Evolutionary conservation across 2,888 invertebrate genomes (phyloP), one percentile per base, ranked within the genome.

Genomic region (Linnaemya tessellans): DNA sequence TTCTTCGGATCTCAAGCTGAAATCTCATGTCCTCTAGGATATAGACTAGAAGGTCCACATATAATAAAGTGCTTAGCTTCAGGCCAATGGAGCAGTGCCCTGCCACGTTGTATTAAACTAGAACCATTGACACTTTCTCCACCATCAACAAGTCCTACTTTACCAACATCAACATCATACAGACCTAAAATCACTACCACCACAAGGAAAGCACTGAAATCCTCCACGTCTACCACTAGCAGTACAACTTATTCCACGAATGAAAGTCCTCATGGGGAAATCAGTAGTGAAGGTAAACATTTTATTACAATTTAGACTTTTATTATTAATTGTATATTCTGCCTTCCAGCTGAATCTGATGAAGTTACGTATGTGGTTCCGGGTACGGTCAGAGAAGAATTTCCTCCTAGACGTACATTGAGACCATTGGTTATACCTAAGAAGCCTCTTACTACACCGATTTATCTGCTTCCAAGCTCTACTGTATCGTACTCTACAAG

Each of bases 41-140:
- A 94, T 91, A 93, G 93, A 83, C 92, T 98, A 75, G 93, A 94
- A 25, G 98, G 98, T 25, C 93, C 95, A 1, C 93, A 94, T 18
- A 93, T 94, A 67, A 93, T 97, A 43, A 94, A 94, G 30, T 98
- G 98, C 88, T 93, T 96, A 73, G 94, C 95, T 13, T 95, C 94
- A 65, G 98, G 98, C 0, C 94, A 95, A 82, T 98, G 97, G 94
- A 97, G 97, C 90, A 94, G 95, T 73, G 93, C 94, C 0, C 93
- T 96, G 64, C 97, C 98, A 0, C 93, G 93, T 65, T 98, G 98
- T 91, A 93, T 97, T 94, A 93, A 93, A 87, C 94, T 95, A 88
- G 95, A 95, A 88, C 92, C 93, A 0, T 89, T 93, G 0, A 93
- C 93, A 0, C 78, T 90, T 70, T 87, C 89, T 13, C 88, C 91